Base-by-base conservation (phyloP, 2,888 invertebrate species). In the Xanthia togata region DNA sequence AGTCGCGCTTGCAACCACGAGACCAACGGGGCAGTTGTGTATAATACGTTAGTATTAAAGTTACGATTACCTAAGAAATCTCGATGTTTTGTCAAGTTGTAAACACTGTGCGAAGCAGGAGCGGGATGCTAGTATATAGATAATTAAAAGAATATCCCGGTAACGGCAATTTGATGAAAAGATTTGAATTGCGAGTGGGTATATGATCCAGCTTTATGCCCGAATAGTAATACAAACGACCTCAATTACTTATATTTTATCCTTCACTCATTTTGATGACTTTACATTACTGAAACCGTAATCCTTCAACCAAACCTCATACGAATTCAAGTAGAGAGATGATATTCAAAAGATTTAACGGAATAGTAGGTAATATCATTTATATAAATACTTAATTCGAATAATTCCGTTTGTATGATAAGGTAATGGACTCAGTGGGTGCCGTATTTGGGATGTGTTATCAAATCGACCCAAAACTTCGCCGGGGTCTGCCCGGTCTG, bases 401-500 rank as follows among this genome's bases (percentile, higher is more conserved):
- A 91, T 92, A 89, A 92, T 91, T 91, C 89, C 82, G 89, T 91
- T 90, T 90, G 86, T 89, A 90, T 89, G 91, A 93, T 93, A 93
- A 92, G 92, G 91, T 93, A 93, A 93, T 93, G 89, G 92, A 90
- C 89, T 86, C 88, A 83, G 83, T 87, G 90, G 82, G 86, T 83
- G 86, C 79, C 85, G 87, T 89, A 90, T 91, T 89, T 84, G 90
- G 92, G 91, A 92, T 92, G 91, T 91, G 92, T 94, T 95, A 95
- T 95, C 94, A 92, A 93, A 91, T 91, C 92, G 92, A 95, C 96
- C 96, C 95, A 94, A 95, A 96, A 96, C 93, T 96, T 95, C 88
- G 90, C 86, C 83, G 80, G 92, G 92, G 91, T 83, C 88, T 89
- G 91, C 84, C 85, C 86, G 85, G 89, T 80, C 88, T 89, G 93